phyloP scores from a whole-genome alignment of 2,113 vertebrate genomes.

The Tupaia tana region DNA sequence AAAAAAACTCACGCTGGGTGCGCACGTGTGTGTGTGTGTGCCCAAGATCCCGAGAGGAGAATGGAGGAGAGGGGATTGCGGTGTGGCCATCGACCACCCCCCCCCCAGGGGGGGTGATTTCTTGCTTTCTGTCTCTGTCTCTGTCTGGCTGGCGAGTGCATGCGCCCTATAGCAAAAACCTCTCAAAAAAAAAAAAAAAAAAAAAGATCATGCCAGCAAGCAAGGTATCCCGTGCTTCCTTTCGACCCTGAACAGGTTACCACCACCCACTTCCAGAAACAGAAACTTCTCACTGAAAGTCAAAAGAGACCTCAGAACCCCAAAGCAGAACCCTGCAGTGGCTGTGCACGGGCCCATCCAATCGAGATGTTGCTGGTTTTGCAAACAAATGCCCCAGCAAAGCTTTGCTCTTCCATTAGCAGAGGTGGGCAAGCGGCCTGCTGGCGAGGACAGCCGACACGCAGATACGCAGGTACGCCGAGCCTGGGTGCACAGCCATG shows the following conservation, averaged over 20 bases:
- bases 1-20: too few relatives aligned
- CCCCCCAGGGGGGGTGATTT: too few relatives aligned
- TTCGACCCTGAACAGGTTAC: neutral
- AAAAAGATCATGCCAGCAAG: conserved; percentile 37
- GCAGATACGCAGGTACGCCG: fast-evolving
- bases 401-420: neutral
- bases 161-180: too few relatives aligned
- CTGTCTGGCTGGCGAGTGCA: too few relatives aligned
- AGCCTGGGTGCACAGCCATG: neutral
- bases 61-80: too few relatives aligned
- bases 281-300: conserved; percentile 38
- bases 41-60: too few relatives aligned
- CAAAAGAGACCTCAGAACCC: conserved; percentile 5
- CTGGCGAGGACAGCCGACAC: neutral
- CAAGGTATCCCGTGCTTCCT: conserved; percentile 10
- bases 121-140: too few relatives aligned
- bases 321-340: conserved; percentile 20
- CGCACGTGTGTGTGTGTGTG: too few relatives aligned
- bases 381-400: neutral
- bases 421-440: neutral
- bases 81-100: too few relatives aligned
- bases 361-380: conserved; percentile 31
- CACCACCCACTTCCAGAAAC: conserved; percentile 48
- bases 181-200: too few relatives aligned
- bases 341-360: neutral